phyloP scores from a whole-genome alignment of 2,888 invertebrate genomes.

The Synergus gifuensis region DNA sequence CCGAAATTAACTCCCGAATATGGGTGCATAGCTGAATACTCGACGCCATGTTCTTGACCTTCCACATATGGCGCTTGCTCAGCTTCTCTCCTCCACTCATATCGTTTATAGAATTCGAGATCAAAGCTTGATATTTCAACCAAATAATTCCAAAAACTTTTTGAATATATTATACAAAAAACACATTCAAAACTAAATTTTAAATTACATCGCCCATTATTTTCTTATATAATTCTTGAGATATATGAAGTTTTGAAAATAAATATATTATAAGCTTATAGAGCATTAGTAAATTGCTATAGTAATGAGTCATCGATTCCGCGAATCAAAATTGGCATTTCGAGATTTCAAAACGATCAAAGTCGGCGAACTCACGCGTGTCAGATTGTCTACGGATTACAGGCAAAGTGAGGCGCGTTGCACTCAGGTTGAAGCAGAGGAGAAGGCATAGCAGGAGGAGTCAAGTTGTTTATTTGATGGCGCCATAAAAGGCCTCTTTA shows the following conservation, averaged over 20 bases:
- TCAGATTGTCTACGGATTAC: slow-evolving; percentile 38
- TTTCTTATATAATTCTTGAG: not conserved
- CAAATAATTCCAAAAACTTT: not conserved
- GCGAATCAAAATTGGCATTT: slow-evolving; percentile 44
- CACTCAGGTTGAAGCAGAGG: slow-evolving; percentile 50
- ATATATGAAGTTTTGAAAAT: not conserved
- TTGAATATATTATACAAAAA: too few species aligned
- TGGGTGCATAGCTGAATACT: slow-evolving; percentile 18
- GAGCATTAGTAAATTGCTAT: not conserved
- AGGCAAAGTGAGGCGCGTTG: slow-evolving; percentile 42
- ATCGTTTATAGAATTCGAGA: not conserved
- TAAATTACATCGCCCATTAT: not conserved
- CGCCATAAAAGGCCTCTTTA: slow-evolving; percentile 78
- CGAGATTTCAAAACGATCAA: not conserved
- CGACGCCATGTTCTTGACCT: slow-evolving; percentile 37
- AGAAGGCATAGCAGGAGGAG: slow-evolving; percentile 73
- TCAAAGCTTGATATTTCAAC: not conserved
- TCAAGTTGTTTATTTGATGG: slow-evolving; percentile 78
- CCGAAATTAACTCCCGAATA: not conserved
- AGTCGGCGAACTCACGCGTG: slow-evolving; percentile 35
- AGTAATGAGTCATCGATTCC: not conserved
- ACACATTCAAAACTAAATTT: too few species aligned
- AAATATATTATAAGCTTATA: not conserved
- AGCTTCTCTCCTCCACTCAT: not conserved
- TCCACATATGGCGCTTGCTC: slow-evolving; percentile 31